Base-by-base conservation (phyloP, 1,140 invertebrate genomes). In the Chironomus tepperi region DNA sequence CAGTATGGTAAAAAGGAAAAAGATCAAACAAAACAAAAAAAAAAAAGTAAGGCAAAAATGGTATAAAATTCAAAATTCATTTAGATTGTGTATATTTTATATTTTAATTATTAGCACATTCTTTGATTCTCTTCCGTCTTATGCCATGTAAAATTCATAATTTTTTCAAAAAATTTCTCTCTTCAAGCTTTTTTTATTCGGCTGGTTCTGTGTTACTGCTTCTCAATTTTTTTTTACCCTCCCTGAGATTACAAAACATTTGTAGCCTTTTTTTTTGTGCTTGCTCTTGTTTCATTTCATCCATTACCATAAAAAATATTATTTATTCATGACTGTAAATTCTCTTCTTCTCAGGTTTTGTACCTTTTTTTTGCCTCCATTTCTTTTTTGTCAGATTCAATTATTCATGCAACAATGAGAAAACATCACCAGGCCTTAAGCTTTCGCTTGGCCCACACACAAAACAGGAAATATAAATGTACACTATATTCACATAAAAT, bases 341-440 rank as follows among this genome's bases (percentile, higher is more conserved):
- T 70, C 10, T 70, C 3, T 18, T 70, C 16, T 19, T 70, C 16
- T 19, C 7, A 21, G 9, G 16, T 10, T 70, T 57, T 70, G 65
- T 70, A 70, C 65, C 65, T 70, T 70, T 70, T 70, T 18, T 19
- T 16, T n/a, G n/a, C 8, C n/a, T 21, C 18, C 65, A 70, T 15
- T 70, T n/a, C n/a, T n/a, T n/a, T 70, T 70, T 70, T 70, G 16
- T 70, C 19, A 21, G 18, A 70, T 70, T 70, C 65, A 70, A 70
- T 70, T 70, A 70, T 70, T 70, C 16, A 70, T 70, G 65, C 65
- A 70, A 70, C 65, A 70, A 70, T 70, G 65, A 70, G 19, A 70
- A 19, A 19, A 8, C 65, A 70, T 70, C 65, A 57, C 47, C 47
- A 57, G 12, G 47, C 47, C 47, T 57, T 57, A 57, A 57, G 47